Evolutionary conservation across 2,888 invertebrate species (phyloP), one percentile per base, ranked within the genome.

Genomic region (Allophyes oxyacanthae): DNA sequence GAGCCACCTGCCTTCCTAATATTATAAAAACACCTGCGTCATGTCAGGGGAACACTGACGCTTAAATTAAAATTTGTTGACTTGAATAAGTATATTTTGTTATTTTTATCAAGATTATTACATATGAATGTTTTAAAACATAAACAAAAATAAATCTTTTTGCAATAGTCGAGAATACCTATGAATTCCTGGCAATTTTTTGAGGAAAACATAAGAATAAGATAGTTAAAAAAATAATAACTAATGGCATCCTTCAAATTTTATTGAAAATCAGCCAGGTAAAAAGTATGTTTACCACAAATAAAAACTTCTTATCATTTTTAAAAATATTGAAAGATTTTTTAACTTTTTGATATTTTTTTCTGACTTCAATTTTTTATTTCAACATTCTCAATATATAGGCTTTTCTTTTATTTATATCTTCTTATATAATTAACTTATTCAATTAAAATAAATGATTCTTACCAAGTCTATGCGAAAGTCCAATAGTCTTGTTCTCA

Each of bases 401-500:
- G n/a, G n/a, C n/a, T n/a, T n/a, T n/a, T n/a, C n/a, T n/a, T n/a
- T n/a, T n/a, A n/a, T n/a, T n/a, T n/a, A n/a, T n/a, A n/a, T n/a
- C n/a, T n/a, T n/a, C 20, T 20, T 2, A 20, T 20, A 20, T 20
- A 20, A 20, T 20, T 14, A n/a, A n/a, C n/a, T n/a, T n/a, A n/a
- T n/a, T n/a, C n/a, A n/a, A n/a, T n/a, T 28, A 30, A 14, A 49
- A 9, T 0, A 36, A 33, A 41, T 6, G 6, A 1, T 34, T 86
- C 91, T 94, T 91, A 91, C 97, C 96, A 56, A 97, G 95, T 84
- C 97, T 94, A 90, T 97, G 97, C 1, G 97, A 97, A 75, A 97
- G 95, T 77, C 96, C 95, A 38, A 97, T 89, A 0, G 97, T 97
- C 79, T 97, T 97, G 89, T 98, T 98, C 86, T 98, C 98, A 0